Percentiles rank a stretch among this genome's conserved stretches.
Conservation (phyloP, 2,888 invertebrate species). For the Ichneumon xanthorius region DNA sequence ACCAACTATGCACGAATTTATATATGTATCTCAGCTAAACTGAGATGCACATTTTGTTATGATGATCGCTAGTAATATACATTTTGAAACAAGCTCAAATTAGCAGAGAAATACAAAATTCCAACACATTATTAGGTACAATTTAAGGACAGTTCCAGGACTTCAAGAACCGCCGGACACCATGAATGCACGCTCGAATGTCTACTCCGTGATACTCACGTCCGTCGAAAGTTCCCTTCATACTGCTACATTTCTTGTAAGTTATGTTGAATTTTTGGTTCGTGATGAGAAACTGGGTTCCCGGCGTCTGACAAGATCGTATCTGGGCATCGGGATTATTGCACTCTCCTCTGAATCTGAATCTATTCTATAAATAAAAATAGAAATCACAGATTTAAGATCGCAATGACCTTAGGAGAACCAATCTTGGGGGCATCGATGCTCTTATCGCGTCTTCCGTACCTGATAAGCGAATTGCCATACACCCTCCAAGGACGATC, state of each 20-base stretch:
- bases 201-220: slow-evolving; percentile 82
- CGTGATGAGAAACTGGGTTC: slow-evolving; percentile 97
- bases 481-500: slow-evolving; percentile 97
- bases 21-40: neutral
- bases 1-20: too few species aligned
- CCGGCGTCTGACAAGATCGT: slow-evolving; percentile 97
- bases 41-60: neutral
- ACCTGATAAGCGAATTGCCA: slow-evolving; percentile 97
- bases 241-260: slow-evolving; percentile 95
- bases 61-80: too few species aligned
- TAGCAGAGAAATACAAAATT: too few species aligned
- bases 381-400: neutral
- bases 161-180: too few species aligned
- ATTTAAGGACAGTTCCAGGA: too few species aligned
- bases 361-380: slow-evolving; percentile 88
- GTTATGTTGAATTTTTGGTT: slow-evolving; percentile 99
- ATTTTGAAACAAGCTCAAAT: too few species aligned
- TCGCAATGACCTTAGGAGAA: neutral
- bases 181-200: neutral
- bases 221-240: slow-evolving; percentile 96
- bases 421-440: neutral
- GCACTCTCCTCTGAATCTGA: slow-evolving; percentile 96
- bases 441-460: slow-evolving; percentile 26
- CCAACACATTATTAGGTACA: too few species aligned
- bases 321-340: slow-evolving; percentile 95